Base-by-base conservation (phyloP, 37 sponge, comb jelly and placozoan genomes). In the Petrosia ficiformis region DNA sequence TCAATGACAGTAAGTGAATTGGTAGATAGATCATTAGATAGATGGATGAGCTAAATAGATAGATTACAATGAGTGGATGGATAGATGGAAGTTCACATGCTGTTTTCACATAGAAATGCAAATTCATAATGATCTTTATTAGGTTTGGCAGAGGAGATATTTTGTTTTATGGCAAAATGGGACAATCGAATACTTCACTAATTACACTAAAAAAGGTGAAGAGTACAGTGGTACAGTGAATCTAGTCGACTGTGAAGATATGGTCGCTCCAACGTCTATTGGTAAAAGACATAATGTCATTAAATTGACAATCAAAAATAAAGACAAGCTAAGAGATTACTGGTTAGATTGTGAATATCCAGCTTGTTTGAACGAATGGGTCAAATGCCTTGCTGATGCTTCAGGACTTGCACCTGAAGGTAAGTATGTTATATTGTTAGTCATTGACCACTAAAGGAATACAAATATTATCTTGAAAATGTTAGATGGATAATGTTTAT, bases 201-300 rank as follows among this genome's bases (percentile, higher is more conserved):
- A 64, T 0, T 52, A 65, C 26, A 66, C 65, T 16, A 80, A 84
- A 48, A 70, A 52, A 29, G 77, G 80, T n/a, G 68, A 80, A 58
- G 85, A 89, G 36, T 76, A 83, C 76, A 8, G 48, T 67, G 84
- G 84, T 71, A 84, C 84, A 41, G 63, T 89, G 0, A 74, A 89
- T 68, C 76, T 89, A 16, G 48, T 39, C 58, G 31, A 80, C 39
- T 89, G 90, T 60, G 81, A 84, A 39, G 80, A 89, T 65, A 76
- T 86, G 81, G 41, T 48, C 8, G 81, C 81, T 0, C 86, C 86
- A 1, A n/a, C 42, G 1, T 65, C 81, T 11, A 52, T 75, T 4
- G 29, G 57, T 1, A 68, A 42, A 58, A 30, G 81, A 19, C 35
- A 29, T 0, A 32, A 67, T 41, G 76, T 80, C 40, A 79, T 89